Percentiles rank a stretch among this genome's conserved stretches.
Evolutionary conservation across 2,888 invertebrate genomes (phyloP).

Genomic region (Frankliniella intonsa): DNA sequence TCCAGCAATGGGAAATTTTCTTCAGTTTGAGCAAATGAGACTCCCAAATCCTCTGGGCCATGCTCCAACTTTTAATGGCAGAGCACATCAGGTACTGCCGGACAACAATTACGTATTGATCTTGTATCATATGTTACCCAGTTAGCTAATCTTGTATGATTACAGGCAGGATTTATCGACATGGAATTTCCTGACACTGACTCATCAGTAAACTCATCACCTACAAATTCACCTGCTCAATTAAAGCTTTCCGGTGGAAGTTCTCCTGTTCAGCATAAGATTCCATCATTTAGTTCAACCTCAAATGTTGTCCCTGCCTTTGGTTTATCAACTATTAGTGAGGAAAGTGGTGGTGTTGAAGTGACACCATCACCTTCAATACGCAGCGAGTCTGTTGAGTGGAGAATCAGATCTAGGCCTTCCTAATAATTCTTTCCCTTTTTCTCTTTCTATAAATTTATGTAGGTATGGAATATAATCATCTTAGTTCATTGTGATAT

Average conservation of each 20-base stretch:
- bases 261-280: not conserved
- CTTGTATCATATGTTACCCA: too few relatives aligned
- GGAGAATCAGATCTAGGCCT: not conserved
- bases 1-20: conserved; percentile 28
- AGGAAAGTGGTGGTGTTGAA: not conserved
- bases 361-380: not conserved
- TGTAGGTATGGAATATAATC: not conserved
- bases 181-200: conserved; percentile 11
- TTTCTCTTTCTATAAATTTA: not conserved
- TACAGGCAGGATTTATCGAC: not conserved
- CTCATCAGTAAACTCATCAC: not conserved
- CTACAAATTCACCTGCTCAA: not conserved
- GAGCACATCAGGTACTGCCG: not conserved
- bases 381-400: conserved; percentile 2
- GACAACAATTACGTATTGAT: too few relatives aligned
- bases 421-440: not conserved
- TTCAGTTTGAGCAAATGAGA: conserved; percentile 30
- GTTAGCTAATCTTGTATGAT: not conserved
- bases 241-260: not conserved
- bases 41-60: conserved; percentile 3
- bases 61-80: not conserved
- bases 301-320: not conserved
- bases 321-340: conserved; percentile 3
- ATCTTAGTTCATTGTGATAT: not conserved
- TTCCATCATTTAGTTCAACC: not conserved